Conservation (phyloP, 2,113 vertebrate species). For the Halichoerus grypus region DNA sequence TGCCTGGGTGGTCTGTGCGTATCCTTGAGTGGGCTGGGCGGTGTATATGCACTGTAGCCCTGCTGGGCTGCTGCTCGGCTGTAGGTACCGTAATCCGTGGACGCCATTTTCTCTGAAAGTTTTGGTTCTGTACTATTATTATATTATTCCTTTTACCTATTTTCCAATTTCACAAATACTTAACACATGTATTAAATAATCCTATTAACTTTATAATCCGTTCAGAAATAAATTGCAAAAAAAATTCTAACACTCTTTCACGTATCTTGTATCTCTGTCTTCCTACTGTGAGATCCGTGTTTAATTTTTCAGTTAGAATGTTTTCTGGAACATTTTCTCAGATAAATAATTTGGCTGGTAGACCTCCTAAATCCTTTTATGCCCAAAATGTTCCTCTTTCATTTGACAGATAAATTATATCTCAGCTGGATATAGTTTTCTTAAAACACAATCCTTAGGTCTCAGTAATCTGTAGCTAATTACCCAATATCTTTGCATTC, state of each 20-base stretch:
- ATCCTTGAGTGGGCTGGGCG: too few species aligned
- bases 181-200: not conserved
- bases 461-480: not conserved
- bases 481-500: not conserved
- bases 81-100: too few species aligned
- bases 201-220: not conserved
- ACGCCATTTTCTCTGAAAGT: not conserved
- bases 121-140: not conserved
- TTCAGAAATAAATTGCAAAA: not conserved
- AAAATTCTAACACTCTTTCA: not conserved
- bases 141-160: not conserved
- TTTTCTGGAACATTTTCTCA: slow-evolving; percentile 41
- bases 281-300: not conserved
- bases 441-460: not conserved
- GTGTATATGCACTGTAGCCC: too few species aligned
- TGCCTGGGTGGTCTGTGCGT: too few species aligned
- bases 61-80: too few species aligned
- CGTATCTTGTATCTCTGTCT: not conserved
- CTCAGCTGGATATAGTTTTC: not conserved
- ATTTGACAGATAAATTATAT: slow-evolving; percentile 49
- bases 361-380: slow-evolving; percentile 21
- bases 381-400: not conserved
- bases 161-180: slow-evolving; percentile 45
- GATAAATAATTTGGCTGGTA: slow-evolving; percentile 24
- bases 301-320: slow-evolving; percentile 27